These are phyloP conservation scores for Oxytorus armatus DNA, from an alignment of 2,888 invertebrate genomes.

Conservation along the genomic window DNA sequence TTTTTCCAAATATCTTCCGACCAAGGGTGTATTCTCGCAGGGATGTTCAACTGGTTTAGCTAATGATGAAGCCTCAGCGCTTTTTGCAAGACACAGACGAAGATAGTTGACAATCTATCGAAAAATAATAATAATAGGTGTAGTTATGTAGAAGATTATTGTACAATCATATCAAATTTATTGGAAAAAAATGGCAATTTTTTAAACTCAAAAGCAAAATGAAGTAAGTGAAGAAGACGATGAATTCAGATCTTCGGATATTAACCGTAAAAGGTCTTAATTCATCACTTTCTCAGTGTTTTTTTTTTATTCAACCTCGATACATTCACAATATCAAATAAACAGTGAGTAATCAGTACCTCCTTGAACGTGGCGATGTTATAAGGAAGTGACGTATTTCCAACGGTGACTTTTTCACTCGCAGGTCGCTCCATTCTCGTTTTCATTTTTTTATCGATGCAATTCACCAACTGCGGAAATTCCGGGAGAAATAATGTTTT, in stretches of 20 bases:
- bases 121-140: constrained; percentile 50
- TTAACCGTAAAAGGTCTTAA: not conserved
- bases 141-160: too few species aligned
- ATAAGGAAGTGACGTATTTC: constrained; percentile 90
- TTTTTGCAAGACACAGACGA: constrained; percentile 90
- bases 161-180: too few species aligned
- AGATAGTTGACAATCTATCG: constrained; percentile 91
- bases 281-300: not conserved
- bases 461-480: constrained; percentile 90
- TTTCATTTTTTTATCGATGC: constrained; percentile 86
- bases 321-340: not conserved
- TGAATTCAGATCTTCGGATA: too few species aligned
- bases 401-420: constrained; percentile 87
- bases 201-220: too few species aligned
- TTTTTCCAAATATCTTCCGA: constrained; percentile 88
- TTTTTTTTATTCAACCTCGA: not conserved
- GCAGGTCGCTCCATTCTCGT: constrained; percentile 77
- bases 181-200: too few species aligned
- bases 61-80: constrained; percentile 85
- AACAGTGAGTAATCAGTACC: constrained; percentile 83
- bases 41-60: constrained; percentile 86
- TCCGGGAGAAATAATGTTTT: constrained; percentile 87
- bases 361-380: constrained; percentile 90
- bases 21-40: constrained; percentile 88
- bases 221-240: too few species aligned